Conservation (phyloP, 1,140 invertebrate species). For the Phymorhynchus buccinoides region DNA sequence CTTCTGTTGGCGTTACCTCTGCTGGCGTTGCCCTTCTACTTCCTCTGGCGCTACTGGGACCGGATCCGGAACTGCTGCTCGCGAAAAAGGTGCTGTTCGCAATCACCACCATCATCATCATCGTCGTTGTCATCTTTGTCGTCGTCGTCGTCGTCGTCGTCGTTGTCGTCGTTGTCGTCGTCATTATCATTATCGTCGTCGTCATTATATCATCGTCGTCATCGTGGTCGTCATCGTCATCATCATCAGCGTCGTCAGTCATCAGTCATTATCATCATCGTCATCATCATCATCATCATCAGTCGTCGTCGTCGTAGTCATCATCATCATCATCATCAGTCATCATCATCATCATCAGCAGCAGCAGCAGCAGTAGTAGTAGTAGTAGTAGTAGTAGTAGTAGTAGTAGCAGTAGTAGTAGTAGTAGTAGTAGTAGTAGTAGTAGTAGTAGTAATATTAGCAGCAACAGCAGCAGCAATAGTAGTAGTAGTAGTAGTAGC, state of each 20-base stretch:
- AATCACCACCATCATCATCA: too few species aligned
- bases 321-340: background rate
- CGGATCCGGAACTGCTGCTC: background rate
- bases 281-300: constrained; percentile 10
- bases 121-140: too few species aligned
- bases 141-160: background rate
- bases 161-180: background rate
- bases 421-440: too few species aligned
- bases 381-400: too few species aligned
- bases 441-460: too few species aligned
- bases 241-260: background rate
- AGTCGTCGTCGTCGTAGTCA: background rate
- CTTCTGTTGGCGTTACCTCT: background rate
- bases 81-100: background rate
- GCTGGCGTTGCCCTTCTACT: background rate
- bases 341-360: background rate
- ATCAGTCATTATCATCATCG: background rate
- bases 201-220: background rate
- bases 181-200: background rate
- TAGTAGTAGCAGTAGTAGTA: too few species aligned
- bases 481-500: too few species aligned
- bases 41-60: constrained; percentile 10
- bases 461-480: too few species aligned
- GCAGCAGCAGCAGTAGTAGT: background rate
- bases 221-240: background rate